phyloP scores from a whole-genome alignment of 2,888 invertebrate species.

The Lamproptera curius region DNA sequence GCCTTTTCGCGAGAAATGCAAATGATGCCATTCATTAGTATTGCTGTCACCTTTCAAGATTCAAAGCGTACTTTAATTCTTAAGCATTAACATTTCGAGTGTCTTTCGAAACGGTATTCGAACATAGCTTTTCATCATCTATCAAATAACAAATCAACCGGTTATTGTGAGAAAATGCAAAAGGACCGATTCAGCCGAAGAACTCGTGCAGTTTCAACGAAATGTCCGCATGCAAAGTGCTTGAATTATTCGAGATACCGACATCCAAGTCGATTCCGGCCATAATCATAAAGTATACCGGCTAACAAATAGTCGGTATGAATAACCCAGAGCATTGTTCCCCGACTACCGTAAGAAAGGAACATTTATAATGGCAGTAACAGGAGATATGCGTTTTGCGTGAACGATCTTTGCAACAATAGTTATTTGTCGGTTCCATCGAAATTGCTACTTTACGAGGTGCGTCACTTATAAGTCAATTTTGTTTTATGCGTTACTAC shows the following conservation, averaged over 20 bases:
- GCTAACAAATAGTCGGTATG: conserved; percentile 50
- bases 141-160: background rate
- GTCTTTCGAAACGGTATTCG: too few relatives aligned
- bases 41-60: too few relatives aligned
- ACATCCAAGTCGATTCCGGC: conserved; percentile 36
- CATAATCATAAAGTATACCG: conserved; percentile 46
- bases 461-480: conserved; percentile 13
- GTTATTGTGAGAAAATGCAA: background rate
- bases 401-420: conserved; percentile 22
- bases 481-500: conserved; percentile 10
- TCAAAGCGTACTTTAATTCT: too few relatives aligned
- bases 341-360: conserved; percentile 33
- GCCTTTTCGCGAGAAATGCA: too few relatives aligned
- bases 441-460: conserved; percentile 11
- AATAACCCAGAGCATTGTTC: conserved; percentile 29
- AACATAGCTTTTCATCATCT: too few relatives aligned
- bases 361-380: conserved; percentile 36
- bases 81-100: too few relatives aligned
- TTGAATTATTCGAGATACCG: conserved; percentile 34
- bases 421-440: conserved; percentile 19
- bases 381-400: conserved; percentile 30
- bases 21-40: too few relatives aligned
- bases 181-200: background rate
- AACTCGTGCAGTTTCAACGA: conserved; percentile 3
- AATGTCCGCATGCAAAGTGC: conserved; percentile 14